Evolutionary conservation across 2,113 vertebrate species (phyloP).

Genomic region (Equus przewalskii): DNA sequence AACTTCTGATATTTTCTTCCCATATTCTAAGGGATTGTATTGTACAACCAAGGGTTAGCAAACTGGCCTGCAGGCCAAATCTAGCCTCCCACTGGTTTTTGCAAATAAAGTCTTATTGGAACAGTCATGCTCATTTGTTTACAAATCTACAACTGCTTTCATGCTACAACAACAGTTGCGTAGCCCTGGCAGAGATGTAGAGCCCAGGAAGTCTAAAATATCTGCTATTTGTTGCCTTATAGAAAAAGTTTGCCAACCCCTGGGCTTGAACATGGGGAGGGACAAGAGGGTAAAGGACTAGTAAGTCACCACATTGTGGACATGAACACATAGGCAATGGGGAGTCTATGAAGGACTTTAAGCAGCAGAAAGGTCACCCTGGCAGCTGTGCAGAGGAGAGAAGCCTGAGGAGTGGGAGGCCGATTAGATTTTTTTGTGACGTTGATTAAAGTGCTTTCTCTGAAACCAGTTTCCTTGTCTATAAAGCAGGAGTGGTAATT

Average conservation of each 20-base stretch:
- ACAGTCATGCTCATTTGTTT: not conserved
- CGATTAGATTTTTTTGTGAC: not conserved
- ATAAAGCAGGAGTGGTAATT: conserved; percentile 10
- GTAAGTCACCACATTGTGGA: not conserved
- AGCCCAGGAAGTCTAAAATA: not conserved
- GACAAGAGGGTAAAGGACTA: not conserved
- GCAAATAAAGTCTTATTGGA: not conserved
- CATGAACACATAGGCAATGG: not conserved
- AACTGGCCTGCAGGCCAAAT: not conserved
- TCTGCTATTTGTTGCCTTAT: not conserved
- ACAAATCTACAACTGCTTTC: not conserved
- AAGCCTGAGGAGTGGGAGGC: not conserved
- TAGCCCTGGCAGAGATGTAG: not conserved
- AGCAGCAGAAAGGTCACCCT: not conserved
- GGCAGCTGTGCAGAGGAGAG: not conserved
- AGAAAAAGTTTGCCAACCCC: not conserved
- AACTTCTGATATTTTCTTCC: not conserved
- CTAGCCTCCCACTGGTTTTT: not conserved
- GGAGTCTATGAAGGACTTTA: not conserved
- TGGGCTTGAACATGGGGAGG: not conserved
- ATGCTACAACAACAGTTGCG: not conserved
- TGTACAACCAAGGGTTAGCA: not conserved
- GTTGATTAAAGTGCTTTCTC: not conserved
- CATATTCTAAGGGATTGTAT: not conserved
- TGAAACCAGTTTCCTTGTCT: not conserved